Base-by-base conservation (phyloP, 2,888 invertebrate species). In the Tridacna gigas region DNA sequence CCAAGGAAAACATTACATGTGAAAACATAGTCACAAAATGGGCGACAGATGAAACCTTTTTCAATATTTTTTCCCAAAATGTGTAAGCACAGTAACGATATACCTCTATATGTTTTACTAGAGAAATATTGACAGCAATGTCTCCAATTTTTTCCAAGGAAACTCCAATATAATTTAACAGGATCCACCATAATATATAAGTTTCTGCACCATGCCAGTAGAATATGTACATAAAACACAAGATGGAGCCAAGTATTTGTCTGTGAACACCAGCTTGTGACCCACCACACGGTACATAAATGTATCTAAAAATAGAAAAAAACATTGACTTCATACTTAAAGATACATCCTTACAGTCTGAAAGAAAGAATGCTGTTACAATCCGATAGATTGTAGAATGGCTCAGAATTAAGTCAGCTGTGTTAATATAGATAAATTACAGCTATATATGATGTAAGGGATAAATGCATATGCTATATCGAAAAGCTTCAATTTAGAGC, bases 171-270 rank as follows among this genome's bases (percentile, higher is more conserved):
- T 97, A 98, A 95, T 99, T 99, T n/a, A 98, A 95, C 15, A 96
- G 90, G n/a, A 97, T 96, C 98, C 99, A 99, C 79, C 97, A 95
- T 83, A 98, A 96, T 88, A 98, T 97, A 91, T 96, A 96, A 86
- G 95, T 95, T 83, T 97, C 96, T 71, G 97, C 96, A 56, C 98
- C 98, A 94, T 99, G 99, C 99, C 99, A 99, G 84, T 98, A 94
- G 92, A 96, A 98, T 48, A 98, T 97, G 94, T 98, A 99, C 26
- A 96, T 92, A 95, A 99, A 98, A 92, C 97, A 97, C 2, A 96
- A 89, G 63, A 97, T 95, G n/a, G 97, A 97, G 2, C 97, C 97
- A 28, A 96, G 91, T 0, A 97, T 93, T 94, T 94, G 94, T n/a
- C 94, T 79, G 26, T 89, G 83, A 20, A 94, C 67, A 0, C 95